Percentiles rank a stretch among this genome's conserved stretches.
These are phyloP conservation scores for Zaprionus taronus DNA, from an alignment of 1,140 invertebrate species.

Conservation along the genomic window DNA sequence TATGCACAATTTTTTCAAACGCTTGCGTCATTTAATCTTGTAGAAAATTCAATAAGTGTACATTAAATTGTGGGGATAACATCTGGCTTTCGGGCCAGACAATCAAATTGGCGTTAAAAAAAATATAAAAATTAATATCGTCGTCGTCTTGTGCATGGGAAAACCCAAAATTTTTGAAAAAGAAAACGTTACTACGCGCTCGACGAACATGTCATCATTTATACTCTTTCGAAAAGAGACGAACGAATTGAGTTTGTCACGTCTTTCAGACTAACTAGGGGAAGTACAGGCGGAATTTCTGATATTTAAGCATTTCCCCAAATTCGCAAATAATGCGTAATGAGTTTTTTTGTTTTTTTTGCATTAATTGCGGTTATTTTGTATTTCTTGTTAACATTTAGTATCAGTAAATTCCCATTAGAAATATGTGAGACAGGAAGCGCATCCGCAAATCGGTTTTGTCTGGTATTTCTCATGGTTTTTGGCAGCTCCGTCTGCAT, in stretches of 20 bases:
- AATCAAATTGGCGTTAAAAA: constrained; percentile 24
- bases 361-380: not conserved
- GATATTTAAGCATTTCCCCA: not conserved
- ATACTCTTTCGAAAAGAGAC: constrained; percentile 11
- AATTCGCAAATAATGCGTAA: not conserved
- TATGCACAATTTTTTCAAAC: not conserved
- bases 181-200: constrained; percentile 52
- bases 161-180: constrained; percentile 69
- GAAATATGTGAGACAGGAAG: not conserved
- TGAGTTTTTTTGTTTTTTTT: not conserved
- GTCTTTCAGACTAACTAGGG: constrained; percentile 2
- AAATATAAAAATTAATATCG: constrained; percentile 20
- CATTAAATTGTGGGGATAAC: constrained; percentile 10
- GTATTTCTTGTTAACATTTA: not conserved
- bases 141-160: constrained; percentile 39
- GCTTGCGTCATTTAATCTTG: constrained; percentile 27
- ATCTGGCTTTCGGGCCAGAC: constrained; percentile 30
- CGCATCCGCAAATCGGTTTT: not conserved
- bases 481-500: constrained; percentile 59
- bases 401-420: not conserved
- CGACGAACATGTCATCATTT: constrained; percentile 38
- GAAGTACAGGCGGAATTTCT: constrained; percentile 3
- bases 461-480: constrained; percentile 33
- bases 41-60: constrained; percentile 4
- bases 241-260: not conserved